Conservation (phyloP, 2,888 invertebrate species). For the Craniophora ligustri region DNA sequence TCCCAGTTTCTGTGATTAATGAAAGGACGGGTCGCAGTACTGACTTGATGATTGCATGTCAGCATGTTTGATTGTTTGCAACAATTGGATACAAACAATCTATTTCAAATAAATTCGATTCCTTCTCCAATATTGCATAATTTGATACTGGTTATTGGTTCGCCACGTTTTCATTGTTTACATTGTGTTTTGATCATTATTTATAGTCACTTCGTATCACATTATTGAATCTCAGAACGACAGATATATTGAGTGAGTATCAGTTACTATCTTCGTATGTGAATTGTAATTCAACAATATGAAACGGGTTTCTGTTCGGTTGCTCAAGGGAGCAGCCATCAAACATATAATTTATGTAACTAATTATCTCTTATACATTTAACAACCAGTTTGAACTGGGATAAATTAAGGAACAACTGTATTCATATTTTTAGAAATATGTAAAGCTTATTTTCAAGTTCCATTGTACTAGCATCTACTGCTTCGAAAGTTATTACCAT, state of each 20-base stretch:
- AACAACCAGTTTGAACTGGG: background rate
- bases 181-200: conserved; percentile 65
- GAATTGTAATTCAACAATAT: conserved; percentile 26
- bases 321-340: conserved; percentile 1
- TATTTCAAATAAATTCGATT: conserved; percentile 57
- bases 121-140: conserved; percentile 66
- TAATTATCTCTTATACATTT: background rate
- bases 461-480: no score
- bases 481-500: no score
- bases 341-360: conserved; percentile 1
- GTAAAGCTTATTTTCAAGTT: background rate
- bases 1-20: conserved; percentile 76
- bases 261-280: conserved; percentile 36
- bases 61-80: conserved; percentile 33
- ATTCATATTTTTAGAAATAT: background rate
- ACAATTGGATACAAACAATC: conserved; percentile 58
- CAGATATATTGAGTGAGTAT: conserved; percentile 27
- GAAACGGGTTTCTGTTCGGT: conserved; percentile 22
- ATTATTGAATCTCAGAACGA: conserved; percentile 54
- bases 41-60: conserved; percentile 59
- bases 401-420: no score
- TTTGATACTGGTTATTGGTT: conserved; percentile 66
- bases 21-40: conserved; percentile 66
- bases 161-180: conserved; percentile 60
- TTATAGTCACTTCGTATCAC: conserved; percentile 68